These are phyloP conservation scores for Strix aluco DNA, from an alignment of 2,113 vertebrate species.

Conservation along the genomic window DNA sequence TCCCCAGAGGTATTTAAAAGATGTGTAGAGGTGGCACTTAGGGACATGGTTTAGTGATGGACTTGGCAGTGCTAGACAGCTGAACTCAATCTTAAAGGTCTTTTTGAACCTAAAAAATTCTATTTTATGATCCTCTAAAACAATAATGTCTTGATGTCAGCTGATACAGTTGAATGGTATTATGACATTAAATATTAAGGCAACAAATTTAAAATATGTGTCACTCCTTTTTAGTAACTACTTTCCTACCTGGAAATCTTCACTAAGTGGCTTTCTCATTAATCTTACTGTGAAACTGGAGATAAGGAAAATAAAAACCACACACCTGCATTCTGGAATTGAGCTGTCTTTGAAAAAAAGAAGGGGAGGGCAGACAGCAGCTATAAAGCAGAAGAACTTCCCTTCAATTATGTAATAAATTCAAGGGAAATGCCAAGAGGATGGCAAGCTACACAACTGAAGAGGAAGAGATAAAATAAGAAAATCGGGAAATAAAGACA, in stretches of 20 bases:
- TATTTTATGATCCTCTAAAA: background rate
- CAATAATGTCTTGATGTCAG: background rate
- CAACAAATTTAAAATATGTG: background rate
- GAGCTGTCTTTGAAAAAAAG: conserved; percentile 36
- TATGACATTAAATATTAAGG: background rate
- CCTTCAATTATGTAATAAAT: conserved; percentile 60
- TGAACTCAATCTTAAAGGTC: too few species aligned
- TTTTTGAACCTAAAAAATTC: too few species aligned
- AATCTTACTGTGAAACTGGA: conserved; percentile 19
- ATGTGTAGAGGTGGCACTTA: too few species aligned
- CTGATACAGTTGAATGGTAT: background rate
- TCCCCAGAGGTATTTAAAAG: too few species aligned
- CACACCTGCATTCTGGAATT: conserved; percentile 49
- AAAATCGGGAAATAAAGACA: conserved; percentile 61
- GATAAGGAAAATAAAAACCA: background rate
- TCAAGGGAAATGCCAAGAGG: conserved; percentile 37
- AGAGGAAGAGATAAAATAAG: conserved; percentile 31
- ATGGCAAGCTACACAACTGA: background rate
- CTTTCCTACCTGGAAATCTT: background rate
- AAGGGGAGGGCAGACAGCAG: background rate
- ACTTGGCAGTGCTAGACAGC: too few species aligned
- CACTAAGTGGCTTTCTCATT: background rate
- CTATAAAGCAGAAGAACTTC: conserved; percentile 32
- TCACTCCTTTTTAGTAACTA: background rate
- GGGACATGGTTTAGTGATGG: too few species aligned